phyloP scores from a whole-genome alignment of 2,113 vertebrate genomes.

The Dicaeum eximium region DNA sequence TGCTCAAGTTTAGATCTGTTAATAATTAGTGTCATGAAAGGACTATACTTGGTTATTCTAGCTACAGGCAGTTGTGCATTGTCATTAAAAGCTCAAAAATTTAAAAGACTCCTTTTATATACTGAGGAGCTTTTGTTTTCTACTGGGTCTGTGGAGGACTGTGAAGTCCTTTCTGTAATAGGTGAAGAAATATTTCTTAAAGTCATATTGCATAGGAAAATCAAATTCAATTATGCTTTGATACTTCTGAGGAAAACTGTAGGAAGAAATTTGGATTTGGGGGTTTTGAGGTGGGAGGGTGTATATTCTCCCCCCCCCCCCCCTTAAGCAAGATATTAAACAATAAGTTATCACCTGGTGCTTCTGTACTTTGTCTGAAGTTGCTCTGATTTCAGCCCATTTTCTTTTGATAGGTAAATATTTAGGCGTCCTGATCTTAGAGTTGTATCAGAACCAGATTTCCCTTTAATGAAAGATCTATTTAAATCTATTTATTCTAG shows the following conservation, averaged over 20 bases:
- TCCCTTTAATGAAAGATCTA: not conserved
- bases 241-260: not conserved
- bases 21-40: not conserved
- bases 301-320: not conserved
- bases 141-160: not conserved
- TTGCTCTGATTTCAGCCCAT: not conserved
- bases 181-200: not conserved
- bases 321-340: not conserved
- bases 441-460: not conserved
- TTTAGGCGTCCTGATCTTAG: not conserved
- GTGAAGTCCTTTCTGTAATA: not conserved
- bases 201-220: not conserved
- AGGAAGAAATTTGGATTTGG: not conserved
- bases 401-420: not conserved
- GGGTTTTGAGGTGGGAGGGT: fast-evolving
- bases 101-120: not conserved
- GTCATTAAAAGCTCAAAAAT: not conserved
- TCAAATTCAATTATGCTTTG: not conserved
- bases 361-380: not conserved
- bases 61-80: not conserved
- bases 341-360: not conserved
- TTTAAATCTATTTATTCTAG: not conserved
- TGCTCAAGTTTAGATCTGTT: not conserved
- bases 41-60: not conserved
- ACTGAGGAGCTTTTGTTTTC: not conserved